phyloP scores from a whole-genome alignment of 2,888 invertebrate species.

The Pedicia rivosa region DNA sequence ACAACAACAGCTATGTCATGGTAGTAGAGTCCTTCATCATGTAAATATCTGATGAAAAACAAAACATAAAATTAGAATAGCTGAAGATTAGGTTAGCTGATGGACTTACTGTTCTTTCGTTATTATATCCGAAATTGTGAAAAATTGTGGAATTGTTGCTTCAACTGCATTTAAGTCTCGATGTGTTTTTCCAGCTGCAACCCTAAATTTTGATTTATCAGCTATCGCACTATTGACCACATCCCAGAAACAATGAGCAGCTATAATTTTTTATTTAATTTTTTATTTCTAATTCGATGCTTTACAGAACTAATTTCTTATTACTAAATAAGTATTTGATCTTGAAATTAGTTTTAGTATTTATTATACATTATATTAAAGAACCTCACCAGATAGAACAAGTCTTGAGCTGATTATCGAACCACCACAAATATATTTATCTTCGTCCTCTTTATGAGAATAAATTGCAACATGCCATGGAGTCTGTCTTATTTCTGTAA shows the following conservation, averaged over 20 bases:
- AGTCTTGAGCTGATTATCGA: slow-evolving; percentile 10
- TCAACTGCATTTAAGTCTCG: slow-evolving; percentile 10
- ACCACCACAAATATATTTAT: slow-evolving; percentile 8
- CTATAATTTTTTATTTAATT: not conserved
- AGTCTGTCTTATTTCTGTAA: not conserved
- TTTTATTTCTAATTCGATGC: too few species aligned
- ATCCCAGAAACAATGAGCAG: slow-evolving; percentile 12
- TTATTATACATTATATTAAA: not conserved
- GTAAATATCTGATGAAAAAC: not conserved
- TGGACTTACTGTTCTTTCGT: slow-evolving; percentile 2
- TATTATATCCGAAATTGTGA: slow-evolving; percentile 11
- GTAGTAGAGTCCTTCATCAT: slow-evolving; percentile 1
- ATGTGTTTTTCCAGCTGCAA: slow-evolving; percentile 9
- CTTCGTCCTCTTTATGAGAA: not conserved
- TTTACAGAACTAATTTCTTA: not conserved
- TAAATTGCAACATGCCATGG: slow-evolving; percentile 11
- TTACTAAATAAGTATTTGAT: not conserved
- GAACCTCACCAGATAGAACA: slow-evolving; percentile 4
- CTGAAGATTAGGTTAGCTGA: too few species aligned
- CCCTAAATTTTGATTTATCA: slow-evolving; percentile 3
- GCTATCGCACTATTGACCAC: not conserved
- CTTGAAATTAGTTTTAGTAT: too few species aligned
- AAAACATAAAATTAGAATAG: not conserved
- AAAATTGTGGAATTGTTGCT: slow-evolving; percentile 8
- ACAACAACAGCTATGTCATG: not conserved